Evolutionary conservation across 2,888 invertebrate genomes (phyloP), one percentile per base, ranked within the genome.

Genomic region (Choristoneura rosaceana): DNA sequence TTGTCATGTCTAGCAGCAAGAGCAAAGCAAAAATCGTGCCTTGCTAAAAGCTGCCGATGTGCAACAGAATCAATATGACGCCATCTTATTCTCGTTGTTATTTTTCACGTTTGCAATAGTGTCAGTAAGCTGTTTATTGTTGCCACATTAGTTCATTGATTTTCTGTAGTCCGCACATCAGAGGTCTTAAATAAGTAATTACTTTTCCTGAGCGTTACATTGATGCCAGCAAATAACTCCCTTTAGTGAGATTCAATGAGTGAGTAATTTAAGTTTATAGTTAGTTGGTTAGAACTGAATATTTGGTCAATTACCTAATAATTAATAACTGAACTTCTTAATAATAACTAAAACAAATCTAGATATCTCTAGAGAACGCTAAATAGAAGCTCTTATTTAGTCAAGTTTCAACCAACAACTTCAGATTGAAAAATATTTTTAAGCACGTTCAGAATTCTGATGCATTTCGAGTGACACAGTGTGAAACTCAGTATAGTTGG

Each of bases 1-100:
- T 66, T 71, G 71, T 71, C 66, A 71, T 43, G 59, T 64, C 33
- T 47, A 33, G 71, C 71, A 71, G 67, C 67, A 10, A 25, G 59
- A 63, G 60, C 66, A 45, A 55, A 67, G 67, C 55, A 71, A 61
- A 67, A 43, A 52, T 33, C 4, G 61, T 52, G 41, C n/a, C 50
- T 10, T 43, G 52, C 41, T n/a, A 69, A 64, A 70, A 43, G 33
- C 59, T 50, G 59, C 52, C 60, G 47, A 66, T 64, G 63, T 25
- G 34, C 17, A 38, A 47, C 33, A 59, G 34, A 17, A 55, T 62
- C 17, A 17, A 64, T 38, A 38, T 10, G 25, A 55, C 55, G 25
- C 55, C 17, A 12, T 55, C 25, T 55, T 25, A 25, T 25, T 55
- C 55, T 55, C 25, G 25, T 25, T 55, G 25, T 55, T 12, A 25